Base-by-base conservation (phyloP, 2,888 invertebrate genomes). In the Rhogogaster chlorosoma region DNA sequence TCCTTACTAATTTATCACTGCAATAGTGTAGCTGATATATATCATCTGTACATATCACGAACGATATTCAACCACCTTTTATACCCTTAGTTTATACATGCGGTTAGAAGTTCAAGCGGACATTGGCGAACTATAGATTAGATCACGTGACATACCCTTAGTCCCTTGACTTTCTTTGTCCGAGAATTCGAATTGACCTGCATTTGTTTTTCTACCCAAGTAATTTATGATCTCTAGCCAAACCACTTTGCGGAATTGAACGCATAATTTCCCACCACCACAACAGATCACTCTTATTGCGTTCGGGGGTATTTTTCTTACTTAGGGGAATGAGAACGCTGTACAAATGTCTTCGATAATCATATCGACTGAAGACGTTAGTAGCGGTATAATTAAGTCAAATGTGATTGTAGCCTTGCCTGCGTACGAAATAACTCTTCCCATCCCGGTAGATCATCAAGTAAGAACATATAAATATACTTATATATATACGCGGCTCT, bases 161-260 rank as follows among this genome's bases (percentile, higher is more conserved):
- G 71, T 38, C 71, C n/a, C 22, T 73, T 42, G 22, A 38, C 71
- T 73, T 73, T 42, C 71, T 73, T 73, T 73, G 71, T 73, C 71
- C 77, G 32, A 85, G 70, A 70, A 85, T 85, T 80, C 84, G 86
- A 84, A 86, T 86, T 84, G 86, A 86, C 84, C 83, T 75, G 86
- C 78, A 88, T 88, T 89, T 88, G 88, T 88, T 90, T 89, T 86
- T 88, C 86, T 67, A 85, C 83, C 70, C 45, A n/a, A 36, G 84
- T 88, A 90, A 90, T 89, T 89, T 89, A 89, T 87, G 88, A 88
- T 86, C 83, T 61, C 9, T 84, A 84, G 83, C 78, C 38, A 86
- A 78, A 87, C 88, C 90, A 90, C 90, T 90, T 87, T 89, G 87
- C 87, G 87, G 87, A 88, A 90, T 90, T 90, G 88, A 89, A 90